A percentile compares a stretch with the other conserved stretches of the same genome.
Evolutionary conservation across 1,140 invertebrate species (phyloP).

Genomic region (Chrysoperla carnea): DNA sequence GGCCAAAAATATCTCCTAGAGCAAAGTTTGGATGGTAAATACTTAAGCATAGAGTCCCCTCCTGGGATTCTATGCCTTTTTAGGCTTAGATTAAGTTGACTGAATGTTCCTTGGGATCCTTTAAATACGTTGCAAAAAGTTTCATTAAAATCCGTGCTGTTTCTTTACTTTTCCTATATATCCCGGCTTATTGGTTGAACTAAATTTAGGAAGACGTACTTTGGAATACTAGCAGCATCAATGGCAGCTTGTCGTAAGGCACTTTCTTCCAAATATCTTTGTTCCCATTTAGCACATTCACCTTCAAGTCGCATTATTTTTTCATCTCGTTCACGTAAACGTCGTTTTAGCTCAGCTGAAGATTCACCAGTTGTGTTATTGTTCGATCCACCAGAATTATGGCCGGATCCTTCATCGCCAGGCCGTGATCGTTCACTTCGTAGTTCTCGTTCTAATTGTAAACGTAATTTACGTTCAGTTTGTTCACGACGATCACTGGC

Average conservation of each 20-base stretch:
- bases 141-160: no score
- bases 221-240: slow-evolving; percentile 67
- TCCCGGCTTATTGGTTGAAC: no score
- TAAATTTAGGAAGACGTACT: slow-evolving; percentile 31
- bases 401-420: slow-evolving; percentile 5
- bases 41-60: no score
- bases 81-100: no score
- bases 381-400: slow-evolving; percentile 12
- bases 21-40: no score
- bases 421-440: slow-evolving; percentile 38
- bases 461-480: slow-evolving; percentile 60
- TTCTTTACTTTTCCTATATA: no score
- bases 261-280: slow-evolving; percentile 71
- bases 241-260: slow-evolving; percentile 68
- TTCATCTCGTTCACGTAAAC: slow-evolving; percentile 57
- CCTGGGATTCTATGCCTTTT: no score
- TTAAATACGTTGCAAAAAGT: no score
- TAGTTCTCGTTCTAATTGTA: slow-evolving; percentile 65
- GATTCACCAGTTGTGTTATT: slow-evolving; percentile 27
- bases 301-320: slow-evolving; percentile 66
- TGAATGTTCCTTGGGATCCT: no score
- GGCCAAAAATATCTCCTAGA: no score
- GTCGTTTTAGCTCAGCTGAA: slow-evolving; percentile 42
- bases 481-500: slow-evolving; percentile 70
- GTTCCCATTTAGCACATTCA: slow-evolving; percentile 74